A percentile compares a stretch with the other conserved stretches of the same genome.
These are phyloP conservation scores for Entomobrya multifasciata DNA, from an alignment of 2,888 invertebrate genomes.

Conservation along the genomic window DNA sequence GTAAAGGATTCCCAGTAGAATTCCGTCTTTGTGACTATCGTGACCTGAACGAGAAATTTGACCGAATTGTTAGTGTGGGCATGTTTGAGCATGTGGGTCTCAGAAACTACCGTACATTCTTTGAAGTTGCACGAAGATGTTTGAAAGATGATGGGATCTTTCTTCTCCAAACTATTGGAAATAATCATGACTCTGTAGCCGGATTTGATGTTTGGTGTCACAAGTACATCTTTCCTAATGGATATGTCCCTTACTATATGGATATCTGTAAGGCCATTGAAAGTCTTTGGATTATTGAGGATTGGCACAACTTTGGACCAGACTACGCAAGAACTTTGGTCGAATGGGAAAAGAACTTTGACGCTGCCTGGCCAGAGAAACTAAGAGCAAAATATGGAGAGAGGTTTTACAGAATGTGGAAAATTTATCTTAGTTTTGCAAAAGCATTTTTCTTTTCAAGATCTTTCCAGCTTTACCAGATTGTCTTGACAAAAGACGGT, in stretches of 20 bases:
- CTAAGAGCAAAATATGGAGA: slow-evolving; percentile 65
- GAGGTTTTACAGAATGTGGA: slow-evolving; percentile 75
- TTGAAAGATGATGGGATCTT: slow-evolving; percentile 76
- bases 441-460: slow-evolving; percentile 60
- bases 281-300: slow-evolving; percentile 75
- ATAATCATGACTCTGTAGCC: slow-evolving; percentile 69
- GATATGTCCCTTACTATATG: slow-evolving; percentile 75
- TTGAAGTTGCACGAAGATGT: slow-evolving; percentile 73
- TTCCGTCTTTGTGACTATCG: too few relatives aligned
- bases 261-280: slow-evolving; percentile 71
- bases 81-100: too few relatives aligned
- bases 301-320: slow-evolving; percentile 77
- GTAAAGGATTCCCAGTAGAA: too few relatives aligned
- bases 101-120: slow-evolving; percentile 74
- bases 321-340: slow-evolving; percentile 74
- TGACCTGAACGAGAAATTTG: too few relatives aligned
- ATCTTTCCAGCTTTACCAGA: slow-evolving; percentile 73
- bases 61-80: too few relatives aligned
- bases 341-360: slow-evolving; percentile 76
- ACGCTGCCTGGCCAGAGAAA: slow-evolving; percentile 67
- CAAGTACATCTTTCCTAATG: slow-evolving; percentile 79
- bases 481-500: slow-evolving; percentile 75
- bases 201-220: slow-evolving; percentile 77
- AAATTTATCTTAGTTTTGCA: slow-evolving; percentile 67
- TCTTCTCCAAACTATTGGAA: slow-evolving; percentile 76